A percentile compares a stretch with the other conserved stretches of the same genome.
These are phyloP conservation scores for Bactericera cockerelli DNA, from an alignment of 1,140 invertebrate genomes.

Conservation along the genomic window DNA sequence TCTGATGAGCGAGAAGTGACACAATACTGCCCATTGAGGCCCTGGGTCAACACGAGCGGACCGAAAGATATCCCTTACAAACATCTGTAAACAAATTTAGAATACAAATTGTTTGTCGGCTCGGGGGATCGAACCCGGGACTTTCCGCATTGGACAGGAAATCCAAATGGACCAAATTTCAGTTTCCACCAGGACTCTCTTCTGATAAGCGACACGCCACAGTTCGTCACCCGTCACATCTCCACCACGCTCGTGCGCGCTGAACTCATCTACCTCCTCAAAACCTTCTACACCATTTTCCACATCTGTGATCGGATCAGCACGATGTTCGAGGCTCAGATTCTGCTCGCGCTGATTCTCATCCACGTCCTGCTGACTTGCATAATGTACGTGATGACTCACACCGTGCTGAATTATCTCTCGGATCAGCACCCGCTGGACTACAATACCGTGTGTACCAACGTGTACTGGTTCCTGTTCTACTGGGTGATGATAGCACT, in stretches of 20 bases:
- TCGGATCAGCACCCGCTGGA: neutral
- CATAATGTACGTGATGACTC: neutral
- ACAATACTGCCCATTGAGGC: too few species aligned
- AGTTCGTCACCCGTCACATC: neutral
- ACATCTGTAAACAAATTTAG: too few species aligned
- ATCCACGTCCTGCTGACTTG: neutral
- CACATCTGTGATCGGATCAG: neutral
- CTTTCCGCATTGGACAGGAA: too few species aligned
- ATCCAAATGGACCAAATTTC: too few species aligned
- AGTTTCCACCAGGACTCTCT: conserved; percentile 1
- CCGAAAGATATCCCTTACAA: too few species aligned
- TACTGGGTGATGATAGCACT: neutral
- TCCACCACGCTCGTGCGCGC: neutral
- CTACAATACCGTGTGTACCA: neutral
- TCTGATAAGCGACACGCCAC: neutral
- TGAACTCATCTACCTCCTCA: neutral
- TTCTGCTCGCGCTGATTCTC: neutral
- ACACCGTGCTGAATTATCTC: neutral
- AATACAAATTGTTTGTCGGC: too few species aligned
- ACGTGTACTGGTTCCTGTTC: neutral
- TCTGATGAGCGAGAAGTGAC: too few species aligned
- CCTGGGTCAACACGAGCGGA: too few species aligned
- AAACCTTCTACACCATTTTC: conserved; percentile 2
- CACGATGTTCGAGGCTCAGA: neutral
- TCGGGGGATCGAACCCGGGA: too few species aligned